Evolutionary conservation across 2,113 vertebrate genomes (phyloP).

Genomic region (Marcusenius ussheri): DNA sequence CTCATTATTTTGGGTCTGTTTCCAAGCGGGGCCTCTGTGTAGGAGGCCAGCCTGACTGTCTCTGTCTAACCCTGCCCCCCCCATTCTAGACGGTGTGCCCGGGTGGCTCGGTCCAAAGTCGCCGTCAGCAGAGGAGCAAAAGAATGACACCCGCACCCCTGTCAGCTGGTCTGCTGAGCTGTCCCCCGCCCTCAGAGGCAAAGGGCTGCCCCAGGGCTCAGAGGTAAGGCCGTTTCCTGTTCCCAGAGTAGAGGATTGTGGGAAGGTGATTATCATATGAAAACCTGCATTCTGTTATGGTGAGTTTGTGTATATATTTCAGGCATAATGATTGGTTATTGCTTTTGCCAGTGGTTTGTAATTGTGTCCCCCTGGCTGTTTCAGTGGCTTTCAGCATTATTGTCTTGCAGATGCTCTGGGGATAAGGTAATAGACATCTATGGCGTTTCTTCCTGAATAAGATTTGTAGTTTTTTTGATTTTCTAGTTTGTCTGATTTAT

Average conservation of each 20-base stretch:
- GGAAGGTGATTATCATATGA: neutral
- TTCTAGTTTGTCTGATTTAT: neutral
- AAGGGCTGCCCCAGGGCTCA: conserved; percentile 36
- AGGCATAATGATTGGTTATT: neutral
- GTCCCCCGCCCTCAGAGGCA: conserved; percentile 52
- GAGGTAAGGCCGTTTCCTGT: conserved; percentile 59
- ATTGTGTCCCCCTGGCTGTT: neutral
- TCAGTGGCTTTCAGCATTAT: neutral
- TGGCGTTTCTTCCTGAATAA: neutral
- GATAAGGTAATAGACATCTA: neutral
- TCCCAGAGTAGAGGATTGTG: neutral
- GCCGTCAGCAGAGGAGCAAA: conserved; percentile 65
- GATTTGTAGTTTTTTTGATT: neutral
- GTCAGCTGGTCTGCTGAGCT: conserved; percentile 52
- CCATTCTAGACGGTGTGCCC: conserved; percentile 64
- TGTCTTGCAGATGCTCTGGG: neutral
- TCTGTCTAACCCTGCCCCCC: conserved; percentile 4
- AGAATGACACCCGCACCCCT: conserved; percentile 63
- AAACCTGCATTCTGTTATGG: neutral
- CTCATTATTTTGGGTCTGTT: neutral
- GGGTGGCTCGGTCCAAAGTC: conserved; percentile 69
- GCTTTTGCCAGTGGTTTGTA: neutral
- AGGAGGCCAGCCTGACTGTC: neutral
- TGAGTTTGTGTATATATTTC: neutral
- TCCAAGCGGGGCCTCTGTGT: neutral